These are phyloP conservation scores for Chloropsis cyanopogon DNA, from an alignment of 2,113 vertebrate species.

Conservation along the genomic window DNA sequence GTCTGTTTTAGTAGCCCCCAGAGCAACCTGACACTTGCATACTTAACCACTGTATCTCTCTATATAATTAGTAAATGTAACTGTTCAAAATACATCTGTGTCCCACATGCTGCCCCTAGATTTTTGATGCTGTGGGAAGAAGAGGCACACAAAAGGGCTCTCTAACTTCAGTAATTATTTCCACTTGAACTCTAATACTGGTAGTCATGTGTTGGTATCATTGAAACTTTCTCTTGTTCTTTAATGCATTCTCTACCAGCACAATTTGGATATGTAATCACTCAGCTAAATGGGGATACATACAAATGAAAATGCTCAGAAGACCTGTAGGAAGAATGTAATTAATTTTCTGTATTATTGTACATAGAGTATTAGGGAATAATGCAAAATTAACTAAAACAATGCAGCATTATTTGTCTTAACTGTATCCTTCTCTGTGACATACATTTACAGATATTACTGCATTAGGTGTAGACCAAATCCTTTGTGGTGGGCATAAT, in stretches of 20 bases:
- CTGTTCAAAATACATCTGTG: neutral
- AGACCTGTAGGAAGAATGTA: neutral
- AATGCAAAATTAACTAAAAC: neutral
- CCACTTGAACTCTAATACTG: neutral
- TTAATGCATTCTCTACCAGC: neutral
- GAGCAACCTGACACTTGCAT: neutral
- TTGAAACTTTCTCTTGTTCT: neutral
- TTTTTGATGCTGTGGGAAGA: neutral
- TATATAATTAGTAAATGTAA: slow-evolving; percentile 2
- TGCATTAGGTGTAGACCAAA: neutral
- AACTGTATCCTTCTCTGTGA: neutral
- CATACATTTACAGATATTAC: neutral
- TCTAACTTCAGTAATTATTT: neutral
- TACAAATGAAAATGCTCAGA: neutral
- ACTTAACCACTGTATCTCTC: neutral
- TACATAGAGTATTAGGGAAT: neutral
- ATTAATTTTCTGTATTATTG: neutral
- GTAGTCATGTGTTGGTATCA: neutral
- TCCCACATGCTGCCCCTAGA: neutral
- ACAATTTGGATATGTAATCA: neutral
- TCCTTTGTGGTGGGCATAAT: neutral
- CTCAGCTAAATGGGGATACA: neutral
- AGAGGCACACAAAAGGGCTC: neutral
- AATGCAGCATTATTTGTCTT: neutral
- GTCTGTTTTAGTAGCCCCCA: slow-evolving; percentile 6